A percentile compares a stretch with the other conserved stretches of the same genome.
These are phyloP conservation scores for Pasiphila rectangulata DNA, from an alignment of 2,888 invertebrate species.

Conservation along the genomic window DNA sequence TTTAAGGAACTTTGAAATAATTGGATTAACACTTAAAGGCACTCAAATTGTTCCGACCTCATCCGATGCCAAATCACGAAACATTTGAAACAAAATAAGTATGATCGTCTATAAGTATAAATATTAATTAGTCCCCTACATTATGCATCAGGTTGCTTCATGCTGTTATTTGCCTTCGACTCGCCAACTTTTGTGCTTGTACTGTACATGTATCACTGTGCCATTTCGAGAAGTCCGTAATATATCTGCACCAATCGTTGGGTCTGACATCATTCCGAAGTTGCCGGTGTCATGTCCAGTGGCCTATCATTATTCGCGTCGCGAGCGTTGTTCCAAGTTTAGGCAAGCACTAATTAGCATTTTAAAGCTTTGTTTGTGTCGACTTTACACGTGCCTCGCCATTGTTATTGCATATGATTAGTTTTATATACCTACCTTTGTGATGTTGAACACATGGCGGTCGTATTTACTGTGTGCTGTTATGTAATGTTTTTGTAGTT, in stretches of 20 bases:
- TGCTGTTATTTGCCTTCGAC: constrained; percentile 34
- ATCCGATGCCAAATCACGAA: constrained; percentile 9
- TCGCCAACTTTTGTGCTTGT: neutral
- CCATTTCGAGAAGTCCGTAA: constrained; percentile 1
- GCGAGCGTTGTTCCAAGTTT: constrained; percentile 61
- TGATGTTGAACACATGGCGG: neutral
- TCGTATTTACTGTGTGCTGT: neutral
- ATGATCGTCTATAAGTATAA: constrained; percentile 24
- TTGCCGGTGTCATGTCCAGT: constrained; percentile 31
- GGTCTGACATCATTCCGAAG: constrained; percentile 23
- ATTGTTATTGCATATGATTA: constrained; percentile 37
- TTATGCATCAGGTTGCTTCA: constrained; percentile 46
- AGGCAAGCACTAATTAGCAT: constrained; percentile 68
- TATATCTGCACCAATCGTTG: neutral
- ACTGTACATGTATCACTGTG: neutral
- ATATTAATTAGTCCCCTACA: constrained; percentile 43
- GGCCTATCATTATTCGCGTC: constrained; percentile 56
- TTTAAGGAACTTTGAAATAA: too few relatives aligned
- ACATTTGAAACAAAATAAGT: constrained; percentile 16
- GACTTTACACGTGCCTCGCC: constrained; percentile 43
- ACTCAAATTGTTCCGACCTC: too few relatives aligned
- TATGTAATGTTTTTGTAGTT: neutral
- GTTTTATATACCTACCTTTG: constrained; percentile 21
- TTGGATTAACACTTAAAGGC: too few relatives aligned
- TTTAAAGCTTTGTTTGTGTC: constrained; percentile 69